phyloP scores from a whole-genome alignment of 1,140 invertebrate genomes.

The Diplogasteroides magnus region DNA sequence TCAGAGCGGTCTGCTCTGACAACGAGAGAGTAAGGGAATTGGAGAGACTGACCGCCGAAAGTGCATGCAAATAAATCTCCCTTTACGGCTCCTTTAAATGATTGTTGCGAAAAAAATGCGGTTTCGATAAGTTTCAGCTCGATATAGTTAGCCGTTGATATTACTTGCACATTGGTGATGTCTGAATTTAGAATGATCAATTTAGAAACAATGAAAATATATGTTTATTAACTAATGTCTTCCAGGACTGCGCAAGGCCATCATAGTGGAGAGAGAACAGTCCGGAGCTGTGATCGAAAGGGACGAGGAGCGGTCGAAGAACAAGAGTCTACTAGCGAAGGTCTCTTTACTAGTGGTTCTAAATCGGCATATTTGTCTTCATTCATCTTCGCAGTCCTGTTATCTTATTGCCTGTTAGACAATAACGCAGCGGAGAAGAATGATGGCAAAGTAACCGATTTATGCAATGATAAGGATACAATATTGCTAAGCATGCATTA shows the following conservation, averaged over 20 bases:
- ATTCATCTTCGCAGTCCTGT: not conserved
- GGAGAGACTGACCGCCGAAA: no score
- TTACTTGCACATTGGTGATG: not conserved
- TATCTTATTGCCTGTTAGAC: not conserved
- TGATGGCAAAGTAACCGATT: constrained; percentile 7
- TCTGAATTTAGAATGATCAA: not conserved
- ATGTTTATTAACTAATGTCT: no score
- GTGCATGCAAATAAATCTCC: no score
- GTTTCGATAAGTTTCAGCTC: no score
- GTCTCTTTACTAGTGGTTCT: not conserved
- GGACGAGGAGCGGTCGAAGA: constrained; percentile 39
- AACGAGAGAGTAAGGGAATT: no score
- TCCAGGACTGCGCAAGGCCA: constrained; percentile 78
- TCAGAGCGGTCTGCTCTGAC: no score
- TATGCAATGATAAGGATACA: no score
- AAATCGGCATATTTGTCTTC: not conserved
- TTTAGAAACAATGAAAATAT: not conserved
- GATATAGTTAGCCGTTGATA: not conserved
- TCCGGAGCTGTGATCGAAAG: constrained; percentile 38
- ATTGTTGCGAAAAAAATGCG: no score
- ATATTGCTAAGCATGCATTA: no score
- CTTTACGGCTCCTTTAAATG: no score
- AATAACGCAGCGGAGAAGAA: not conserved
- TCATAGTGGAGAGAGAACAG: constrained; percentile 62
- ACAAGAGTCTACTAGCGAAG: constrained; percentile 31